Evolutionary conservation across 2,888 invertebrate genomes (phyloP), one percentile per base, ranked within the genome.

Genomic region (Tribolium freemani): DNA sequence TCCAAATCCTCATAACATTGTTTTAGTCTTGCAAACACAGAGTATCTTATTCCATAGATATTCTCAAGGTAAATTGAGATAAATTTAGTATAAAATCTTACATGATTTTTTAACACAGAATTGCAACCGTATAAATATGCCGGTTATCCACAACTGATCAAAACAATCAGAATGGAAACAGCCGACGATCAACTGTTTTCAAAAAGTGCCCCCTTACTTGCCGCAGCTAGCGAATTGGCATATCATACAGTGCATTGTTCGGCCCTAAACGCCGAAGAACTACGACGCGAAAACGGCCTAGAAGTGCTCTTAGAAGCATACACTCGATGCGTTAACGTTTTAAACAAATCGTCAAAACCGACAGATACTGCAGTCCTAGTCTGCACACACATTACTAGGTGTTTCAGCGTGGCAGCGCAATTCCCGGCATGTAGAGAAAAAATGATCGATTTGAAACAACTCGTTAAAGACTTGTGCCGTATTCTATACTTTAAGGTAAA

Each of bases 101-200:
- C 3, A 26, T 26, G 0, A 4, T 26, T 53, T 45, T 10, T 16
- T 16, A 16, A 16, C 16, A 16, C 84, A 94, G 96, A 95, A 73
- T 88, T 99, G 45, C 91, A 94, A 66, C 98, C 98, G 0, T 99
- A 98, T 88, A 99, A 99, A 86, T 99, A 99, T 88, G 97, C 99
- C 69, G 99, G 99, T 8, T 99, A 99, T 88, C 97, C 97, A 0
- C 97, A 97, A 88, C 89, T 99, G 16, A 95, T 99, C 61, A 95
- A 96, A 86, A 99, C 99, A 1, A 97, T 99, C 76, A 91, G 93
- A 76, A 87, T 98, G 84, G 99, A 99, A 87, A 96, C 97, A 0
- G 93, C 92, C 64, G 99, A 98, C 82, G 97, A 97, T 70, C 91
- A 93, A 79, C 88, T 99, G 78, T 99, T 99, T 88, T 94, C 94